Conservation (phyloP, 2,888 invertebrate genomes). For the Amitus sp. region DNA sequence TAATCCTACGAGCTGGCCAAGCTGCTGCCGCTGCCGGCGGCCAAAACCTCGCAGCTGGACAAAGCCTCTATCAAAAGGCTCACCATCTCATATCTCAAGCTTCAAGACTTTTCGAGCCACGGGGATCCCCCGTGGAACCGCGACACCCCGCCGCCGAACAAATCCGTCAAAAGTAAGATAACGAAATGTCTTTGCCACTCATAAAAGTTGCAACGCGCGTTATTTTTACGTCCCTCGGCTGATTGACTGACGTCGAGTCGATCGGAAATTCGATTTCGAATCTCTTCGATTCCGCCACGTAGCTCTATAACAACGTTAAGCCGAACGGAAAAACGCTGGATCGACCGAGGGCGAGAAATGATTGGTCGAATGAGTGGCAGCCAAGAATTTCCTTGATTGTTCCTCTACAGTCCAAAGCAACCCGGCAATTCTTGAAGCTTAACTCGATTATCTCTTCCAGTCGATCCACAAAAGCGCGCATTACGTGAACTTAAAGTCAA, state of each 20-base stretch:
- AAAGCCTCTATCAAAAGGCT: conserved; percentile 96
- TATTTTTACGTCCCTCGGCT: conserved; percentile 1
- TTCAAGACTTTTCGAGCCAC: conserved; percentile 93
- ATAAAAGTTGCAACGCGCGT: not conserved
- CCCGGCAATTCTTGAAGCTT: conserved; percentile 30
- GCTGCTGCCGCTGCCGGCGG: conserved; percentile 90
- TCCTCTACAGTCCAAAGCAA: conserved; percentile 29
- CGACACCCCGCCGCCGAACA: conserved; percentile 81
- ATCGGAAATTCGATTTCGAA: conserved; percentile 34
- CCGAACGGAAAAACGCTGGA: conserved; percentile 35
- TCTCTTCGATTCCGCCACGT: conserved; percentile 21
- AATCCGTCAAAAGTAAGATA: conserved; percentile 83
- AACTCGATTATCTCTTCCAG: conserved; percentile 43
- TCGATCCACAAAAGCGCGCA: not conserved
- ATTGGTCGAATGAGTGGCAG: conserved; percentile 37
- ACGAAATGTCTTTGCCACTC: not conserved
- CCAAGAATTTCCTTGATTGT: conserved; percentile 44
- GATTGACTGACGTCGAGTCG: conserved; percentile 31
- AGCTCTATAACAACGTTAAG: conserved; percentile 46
- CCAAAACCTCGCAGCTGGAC: conserved; percentile 93
- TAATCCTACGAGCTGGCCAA: conserved; percentile 97
- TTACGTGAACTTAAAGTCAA: conserved; percentile 8
- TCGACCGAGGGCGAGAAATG: conserved; percentile 16
- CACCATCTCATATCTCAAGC: conserved; percentile 94
- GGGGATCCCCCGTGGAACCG: conserved; percentile 97